phyloP scores from a whole-genome alignment of 1,140 invertebrate species.

The Catajapyx aquilonaris region DNA sequence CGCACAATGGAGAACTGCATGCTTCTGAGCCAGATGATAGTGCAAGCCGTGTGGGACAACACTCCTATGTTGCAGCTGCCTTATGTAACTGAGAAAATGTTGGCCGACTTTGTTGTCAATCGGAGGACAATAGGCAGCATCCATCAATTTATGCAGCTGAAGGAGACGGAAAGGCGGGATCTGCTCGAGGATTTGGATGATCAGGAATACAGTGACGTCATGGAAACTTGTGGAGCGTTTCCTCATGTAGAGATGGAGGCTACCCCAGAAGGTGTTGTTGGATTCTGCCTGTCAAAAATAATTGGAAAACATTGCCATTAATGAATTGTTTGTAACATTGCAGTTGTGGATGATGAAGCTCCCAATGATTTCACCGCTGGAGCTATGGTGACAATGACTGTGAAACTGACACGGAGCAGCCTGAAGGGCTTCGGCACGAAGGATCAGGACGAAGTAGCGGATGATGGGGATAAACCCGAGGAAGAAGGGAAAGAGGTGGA shows the following conservation, averaged over 20 bases:
- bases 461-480: constrained; percentile 16
- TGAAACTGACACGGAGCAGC: constrained; percentile 53
- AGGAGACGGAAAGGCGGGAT: constrained; percentile 64
- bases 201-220: constrained; percentile 80
- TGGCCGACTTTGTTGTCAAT: constrained; percentile 73
- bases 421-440: constrained; percentile 63
- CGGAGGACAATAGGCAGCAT: constrained; percentile 66
- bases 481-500: constrained; percentile 1
- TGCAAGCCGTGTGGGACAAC: constrained; percentile 88
- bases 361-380: constrained; percentile 87
- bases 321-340: constrained; percentile 15
- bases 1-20: constrained; percentile 96
- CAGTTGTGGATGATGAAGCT: constrained; percentile 94
- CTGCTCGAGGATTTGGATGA: constrained; percentile 65
- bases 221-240: constrained; percentile 77
- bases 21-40: constrained; percentile 89
- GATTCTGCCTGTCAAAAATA: constrained; percentile 3
- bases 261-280: constrained; percentile 59
- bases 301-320: constrained; percentile 1
- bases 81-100: constrained; percentile 79
- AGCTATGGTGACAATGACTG: constrained; percentile 92
- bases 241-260: constrained; percentile 80
- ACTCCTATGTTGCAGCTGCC: constrained; percentile 87
- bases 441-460: constrained; percentile 40
- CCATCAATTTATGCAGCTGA: constrained; percentile 73